A percentile compares a stretch with the other conserved stretches of the same genome.
Evolutionary conservation across 2,113 vertebrate genomes (phyloP).

Genomic region (Labrus mixtus): DNA sequence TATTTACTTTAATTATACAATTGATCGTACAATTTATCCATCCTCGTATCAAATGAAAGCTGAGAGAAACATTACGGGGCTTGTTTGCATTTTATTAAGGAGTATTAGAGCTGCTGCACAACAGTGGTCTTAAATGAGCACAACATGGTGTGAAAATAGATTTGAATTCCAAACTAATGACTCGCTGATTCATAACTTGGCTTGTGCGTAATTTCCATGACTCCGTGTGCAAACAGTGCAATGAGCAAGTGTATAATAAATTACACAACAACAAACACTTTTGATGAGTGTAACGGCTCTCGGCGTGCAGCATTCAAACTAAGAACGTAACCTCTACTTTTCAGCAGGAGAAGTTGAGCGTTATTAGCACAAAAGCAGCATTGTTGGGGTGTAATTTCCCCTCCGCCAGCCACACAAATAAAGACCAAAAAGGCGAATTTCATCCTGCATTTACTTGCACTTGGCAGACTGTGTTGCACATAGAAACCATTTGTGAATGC

Average conservation of each 20-base stretch:
- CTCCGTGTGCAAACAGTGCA: slow-evolving; percentile 42
- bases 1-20: slow-evolving; percentile 71
- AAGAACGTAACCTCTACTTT: slow-evolving; percentile 8
- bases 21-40: slow-evolving; percentile 62
- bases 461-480: slow-evolving; percentile 45
- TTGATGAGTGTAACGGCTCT: slow-evolving; percentile 6
- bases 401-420: slow-evolving; percentile 24
- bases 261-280: slow-evolving; percentile 7
- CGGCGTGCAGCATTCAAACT: slow-evolving; percentile 25
- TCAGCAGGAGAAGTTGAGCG: slow-evolving; percentile 40
- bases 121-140: slow-evolving; percentile 66
- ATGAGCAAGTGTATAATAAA: slow-evolving; percentile 21
- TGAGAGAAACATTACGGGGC: slow-evolving; percentile 62
- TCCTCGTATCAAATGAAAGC: slow-evolving; percentile 62
- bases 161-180: slow-evolving; percentile 76
- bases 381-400: slow-evolving; percentile 29
- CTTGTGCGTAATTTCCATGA: slow-evolving; percentile 39
- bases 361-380: slow-evolving; percentile 44
- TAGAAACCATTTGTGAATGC: slow-evolving; percentile 58
- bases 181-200: slow-evolving; percentile 60
- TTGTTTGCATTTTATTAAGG: slow-evolving; percentile 72
- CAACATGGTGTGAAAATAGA: slow-evolving; percentile 67
- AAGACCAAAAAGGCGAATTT: slow-evolving; percentile 63
- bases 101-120: slow-evolving; percentile 62
- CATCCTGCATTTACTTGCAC: slow-evolving; percentile 54